Percentiles rank a stretch among this genome's conserved stretches.
phyloP scores from a whole-genome alignment of 2,797 vertebrate species.

The Scleropages formosus region DNA sequence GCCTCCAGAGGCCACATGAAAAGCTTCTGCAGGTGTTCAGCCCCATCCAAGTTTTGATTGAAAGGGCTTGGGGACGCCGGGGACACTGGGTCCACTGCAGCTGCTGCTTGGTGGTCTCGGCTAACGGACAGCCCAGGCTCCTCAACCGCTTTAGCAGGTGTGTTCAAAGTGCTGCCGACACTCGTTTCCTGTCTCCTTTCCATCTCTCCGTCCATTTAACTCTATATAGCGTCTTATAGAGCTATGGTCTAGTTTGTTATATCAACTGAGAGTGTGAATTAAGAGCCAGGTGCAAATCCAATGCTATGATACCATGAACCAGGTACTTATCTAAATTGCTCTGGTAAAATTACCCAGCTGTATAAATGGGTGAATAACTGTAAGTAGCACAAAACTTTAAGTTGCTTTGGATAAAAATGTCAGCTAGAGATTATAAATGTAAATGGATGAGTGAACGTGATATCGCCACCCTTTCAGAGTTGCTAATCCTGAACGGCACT shows the following conservation, averaged over 20 bases:
- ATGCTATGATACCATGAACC: no score
- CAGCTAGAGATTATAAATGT: no score
- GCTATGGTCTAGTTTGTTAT: not conserved
- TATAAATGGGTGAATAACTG: no score
- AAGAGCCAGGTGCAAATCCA: no score
- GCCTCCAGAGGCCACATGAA: slow-evolving; percentile 11
- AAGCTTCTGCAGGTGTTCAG: not conserved
- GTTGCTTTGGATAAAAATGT: no score
- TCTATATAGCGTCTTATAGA: not conserved
- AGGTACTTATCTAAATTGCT: no score
- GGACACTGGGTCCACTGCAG: slow-evolving; percentile 6
- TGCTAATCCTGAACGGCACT: no score
- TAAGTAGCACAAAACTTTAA: no score
- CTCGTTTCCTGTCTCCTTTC: no score
- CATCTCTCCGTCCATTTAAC: not conserved
- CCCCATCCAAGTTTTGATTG: not conserved
- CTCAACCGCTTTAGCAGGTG: not conserved
- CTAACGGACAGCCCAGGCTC: not conserved
- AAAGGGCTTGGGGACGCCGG: slow-evolving; percentile 21
- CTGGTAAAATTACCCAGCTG: no score
- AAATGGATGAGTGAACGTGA: no score
- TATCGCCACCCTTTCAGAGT: no score
- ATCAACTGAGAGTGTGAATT: not conserved
- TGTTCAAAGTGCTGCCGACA: not conserved
- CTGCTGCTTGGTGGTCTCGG: slow-evolving; percentile 13